phyloP scores from a whole-genome alignment of 2,113 vertebrate species.

The Callaeas wilsoni region DNA sequence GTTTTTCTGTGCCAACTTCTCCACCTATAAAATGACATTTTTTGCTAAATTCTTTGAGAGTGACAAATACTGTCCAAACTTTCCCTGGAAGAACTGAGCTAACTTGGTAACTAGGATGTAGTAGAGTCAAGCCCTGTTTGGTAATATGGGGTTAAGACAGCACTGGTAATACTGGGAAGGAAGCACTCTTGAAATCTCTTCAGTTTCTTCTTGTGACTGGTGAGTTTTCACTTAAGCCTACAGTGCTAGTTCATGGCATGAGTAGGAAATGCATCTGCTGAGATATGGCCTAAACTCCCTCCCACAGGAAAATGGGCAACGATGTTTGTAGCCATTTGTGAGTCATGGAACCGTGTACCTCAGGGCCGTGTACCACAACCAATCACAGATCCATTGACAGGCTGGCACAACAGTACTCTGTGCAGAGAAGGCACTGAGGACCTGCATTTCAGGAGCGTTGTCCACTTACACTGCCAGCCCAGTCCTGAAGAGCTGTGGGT shows the following conservation, averaged over 20 bases:
- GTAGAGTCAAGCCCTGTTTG: background rate
- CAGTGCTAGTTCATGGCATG: background rate
- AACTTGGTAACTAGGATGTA: background rate
- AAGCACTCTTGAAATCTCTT: background rate
- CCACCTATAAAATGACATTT: background rate
- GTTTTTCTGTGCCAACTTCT: background rate
- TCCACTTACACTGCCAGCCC: background rate
- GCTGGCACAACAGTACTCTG: background rate
- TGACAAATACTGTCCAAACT: background rate
- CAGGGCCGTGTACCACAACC: fast-evolving
- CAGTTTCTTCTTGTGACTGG: background rate
- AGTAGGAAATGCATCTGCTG: background rate
- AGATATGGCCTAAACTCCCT: background rate
- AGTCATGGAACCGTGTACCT: background rate
- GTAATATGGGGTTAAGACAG: background rate
- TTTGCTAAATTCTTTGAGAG: background rate
- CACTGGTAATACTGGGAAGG: background rate
- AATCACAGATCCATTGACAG: background rate
- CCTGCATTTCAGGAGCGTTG: background rate
- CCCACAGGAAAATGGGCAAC: background rate
- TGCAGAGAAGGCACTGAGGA: background rate
- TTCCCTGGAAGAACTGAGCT: background rate
- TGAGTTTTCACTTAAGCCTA: background rate
- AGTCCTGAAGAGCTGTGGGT: background rate
- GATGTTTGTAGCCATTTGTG: background rate